These are phyloP conservation scores for Scotopteryx bipunctaria DNA, from an alignment of 2,888 invertebrate genomes.

Conservation along the genomic window DNA sequence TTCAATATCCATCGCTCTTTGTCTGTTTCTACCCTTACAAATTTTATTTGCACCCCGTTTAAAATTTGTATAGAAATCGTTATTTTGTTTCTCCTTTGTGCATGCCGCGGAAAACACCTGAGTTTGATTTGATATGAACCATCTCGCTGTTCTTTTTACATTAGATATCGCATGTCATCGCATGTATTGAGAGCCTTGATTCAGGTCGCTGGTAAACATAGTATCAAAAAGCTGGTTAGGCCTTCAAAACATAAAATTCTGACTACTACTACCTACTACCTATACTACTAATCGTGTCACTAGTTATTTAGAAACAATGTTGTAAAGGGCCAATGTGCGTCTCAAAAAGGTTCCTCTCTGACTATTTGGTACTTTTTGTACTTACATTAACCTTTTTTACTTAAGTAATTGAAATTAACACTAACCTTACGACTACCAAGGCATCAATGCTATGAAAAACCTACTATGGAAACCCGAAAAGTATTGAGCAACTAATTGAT, in stretches of 20 bases:
- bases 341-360: no score
- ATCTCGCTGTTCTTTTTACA: constrained; percentile 5
- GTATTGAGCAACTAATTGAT: no score
- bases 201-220: constrained; percentile 2
- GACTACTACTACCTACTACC: no score
- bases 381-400: no score
- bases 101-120: constrained; percentile 24
- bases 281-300: no score
- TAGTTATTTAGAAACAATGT: no score
- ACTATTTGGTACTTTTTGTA: background rate
- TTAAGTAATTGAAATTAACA: no score
- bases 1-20: constrained; percentile 68
- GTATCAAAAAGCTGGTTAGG: background rate
- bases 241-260: background rate
- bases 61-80: constrained; percentile 40
- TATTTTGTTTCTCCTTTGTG: constrained; percentile 33
- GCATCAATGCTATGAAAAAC: no score
- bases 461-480: no score
- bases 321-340: no score
- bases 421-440: no score
- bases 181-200: background rate
- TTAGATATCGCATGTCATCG: constrained; percentile 1
- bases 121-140: constrained; percentile 20
- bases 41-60: constrained; percentile 55
- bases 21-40: constrained; percentile 55